These are phyloP conservation scores for Rhyacophila brunnea DNA, from an alignment of 1,140 invertebrate genomes.

Conservation along the genomic window DNA sequence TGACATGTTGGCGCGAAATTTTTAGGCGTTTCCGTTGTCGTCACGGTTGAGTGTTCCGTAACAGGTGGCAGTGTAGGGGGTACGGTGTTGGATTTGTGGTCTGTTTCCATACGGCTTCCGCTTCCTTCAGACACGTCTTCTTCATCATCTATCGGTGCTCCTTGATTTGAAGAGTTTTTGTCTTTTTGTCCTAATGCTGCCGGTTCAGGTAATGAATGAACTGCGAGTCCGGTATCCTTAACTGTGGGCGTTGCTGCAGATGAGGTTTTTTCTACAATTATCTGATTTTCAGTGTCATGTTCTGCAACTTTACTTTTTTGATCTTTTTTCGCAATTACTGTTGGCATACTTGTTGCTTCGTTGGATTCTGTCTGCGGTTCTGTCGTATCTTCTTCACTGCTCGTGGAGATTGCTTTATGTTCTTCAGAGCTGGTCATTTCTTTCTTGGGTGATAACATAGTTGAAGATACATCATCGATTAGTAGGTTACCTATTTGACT, in stretches of 20 bases:
- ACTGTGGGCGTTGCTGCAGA: too few relatives aligned
- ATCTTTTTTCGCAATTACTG: background rate
- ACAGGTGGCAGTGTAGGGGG: constrained; percentile 6
- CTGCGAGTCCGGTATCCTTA: constrained; percentile 3
- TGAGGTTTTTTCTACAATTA: too few relatives aligned
- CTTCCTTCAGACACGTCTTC: constrained; percentile 33
- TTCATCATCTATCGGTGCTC: constrained; percentile 32
- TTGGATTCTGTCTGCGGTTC: background rate
- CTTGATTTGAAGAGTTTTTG: constrained; percentile 15
- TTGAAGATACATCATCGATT: background rate
- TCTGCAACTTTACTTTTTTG: too few relatives aligned
- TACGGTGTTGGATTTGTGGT: constrained; percentile 13
- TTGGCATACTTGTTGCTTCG: background rate
- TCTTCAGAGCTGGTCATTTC: background rate
- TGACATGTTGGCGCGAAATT: constrained; percentile 4
- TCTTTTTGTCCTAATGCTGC: constrained; percentile 30
- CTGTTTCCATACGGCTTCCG: constrained; percentile 19
- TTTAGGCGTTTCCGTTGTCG: constrained; percentile 9
- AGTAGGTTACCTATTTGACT: background rate
- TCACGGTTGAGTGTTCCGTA: background rate
- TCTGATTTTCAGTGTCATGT: too few relatives aligned
- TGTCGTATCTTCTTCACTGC: background rate
- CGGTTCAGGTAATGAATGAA: constrained; percentile 21
- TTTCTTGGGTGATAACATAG: background rate
- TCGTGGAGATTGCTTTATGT: background rate